Evolutionary conservation across 37 sponge, comb jelly and placozoan genomes (phyloP).

Genomic region (Theonella swinhoei): DNA sequence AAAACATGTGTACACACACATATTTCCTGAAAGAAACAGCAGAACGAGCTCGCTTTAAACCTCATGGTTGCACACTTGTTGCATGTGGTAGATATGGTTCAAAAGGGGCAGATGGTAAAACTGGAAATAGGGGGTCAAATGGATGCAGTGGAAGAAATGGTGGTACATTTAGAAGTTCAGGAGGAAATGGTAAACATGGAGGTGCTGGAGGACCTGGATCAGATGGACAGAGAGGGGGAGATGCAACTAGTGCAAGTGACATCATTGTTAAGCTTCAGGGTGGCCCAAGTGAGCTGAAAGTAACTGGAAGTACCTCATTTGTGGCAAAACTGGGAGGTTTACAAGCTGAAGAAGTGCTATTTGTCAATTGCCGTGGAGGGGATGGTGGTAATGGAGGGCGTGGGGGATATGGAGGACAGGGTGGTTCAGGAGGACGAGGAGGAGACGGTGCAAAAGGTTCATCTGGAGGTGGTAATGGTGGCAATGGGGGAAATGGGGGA

Average conservation of each 20-base stretch:
- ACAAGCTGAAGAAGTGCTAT: constrained; percentile 57
- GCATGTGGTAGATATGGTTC: constrained; percentile 62
- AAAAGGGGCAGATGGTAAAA: constrained; percentile 41
- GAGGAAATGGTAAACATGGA: constrained; percentile 59
- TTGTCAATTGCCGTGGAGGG: constrained; percentile 77
- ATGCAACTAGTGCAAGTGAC: constrained; percentile 85
- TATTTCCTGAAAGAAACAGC: constrained; percentile 44
- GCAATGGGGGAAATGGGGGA: constrained; percentile 79
- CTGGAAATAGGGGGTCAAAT: constrained; percentile 50
- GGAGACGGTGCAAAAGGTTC: constrained; percentile 60
- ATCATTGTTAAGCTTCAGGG: constrained; percentile 55
- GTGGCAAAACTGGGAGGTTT: constrained; percentile 65
- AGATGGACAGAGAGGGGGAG: constrained; percentile 43
- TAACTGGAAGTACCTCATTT: constrained; percentile 40
- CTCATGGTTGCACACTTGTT: constrained; percentile 49
- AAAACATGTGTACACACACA: constrained; percentile 16
- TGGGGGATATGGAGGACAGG: constrained; percentile 78
- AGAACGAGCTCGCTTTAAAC: constrained; percentile 55
- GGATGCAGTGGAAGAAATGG: constrained; percentile 38
- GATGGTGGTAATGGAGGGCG: constrained; percentile 80
- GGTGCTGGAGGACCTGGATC: constrained; percentile 69
- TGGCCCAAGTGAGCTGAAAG: constrained; percentile 49
- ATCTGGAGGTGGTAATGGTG: constrained; percentile 78
- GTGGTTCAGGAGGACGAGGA: constrained; percentile 70
- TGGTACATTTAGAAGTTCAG: constrained; percentile 2